These are phyloP conservation scores for Drosophila subquinaria DNA, from an alignment of 2,888 invertebrate genomes.

Conservation along the genomic window DNA sequence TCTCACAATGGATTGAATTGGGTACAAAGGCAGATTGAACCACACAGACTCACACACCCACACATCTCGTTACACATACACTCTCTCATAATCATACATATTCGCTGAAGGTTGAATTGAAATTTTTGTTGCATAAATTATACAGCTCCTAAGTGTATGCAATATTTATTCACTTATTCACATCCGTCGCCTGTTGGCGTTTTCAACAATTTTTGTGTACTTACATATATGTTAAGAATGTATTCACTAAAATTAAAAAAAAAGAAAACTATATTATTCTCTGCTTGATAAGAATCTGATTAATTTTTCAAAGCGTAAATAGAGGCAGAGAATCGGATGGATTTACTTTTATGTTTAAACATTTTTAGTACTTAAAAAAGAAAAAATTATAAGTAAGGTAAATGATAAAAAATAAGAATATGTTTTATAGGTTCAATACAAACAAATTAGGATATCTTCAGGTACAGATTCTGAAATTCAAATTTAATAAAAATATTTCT, in stretches of 20 bases:
- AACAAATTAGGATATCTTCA: not conserved
- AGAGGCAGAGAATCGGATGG: no score
- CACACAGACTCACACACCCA: slow-evolving; percentile 6
- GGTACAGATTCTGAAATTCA: no score
- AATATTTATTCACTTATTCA: slow-evolving; percentile 49
- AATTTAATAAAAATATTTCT: no score
- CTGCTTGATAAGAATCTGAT: not conserved
- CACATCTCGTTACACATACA: not conserved
- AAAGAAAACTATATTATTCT: not conserved
- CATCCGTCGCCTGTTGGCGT: not conserved
- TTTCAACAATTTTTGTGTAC: not conserved
- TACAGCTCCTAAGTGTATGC: slow-evolving; percentile 49
- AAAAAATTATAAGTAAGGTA: not conserved
- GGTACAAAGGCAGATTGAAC: slow-evolving; percentile 30
- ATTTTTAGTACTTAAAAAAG: no score
- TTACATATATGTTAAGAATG: not conserved
- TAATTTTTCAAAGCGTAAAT: not conserved
- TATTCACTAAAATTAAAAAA: not conserved
- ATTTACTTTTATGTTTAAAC: no score
- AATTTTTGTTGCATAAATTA: slow-evolving; percentile 63
- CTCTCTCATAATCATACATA: slow-evolving; percentile 19
- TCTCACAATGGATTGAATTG: slow-evolving; percentile 14
- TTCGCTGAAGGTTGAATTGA: slow-evolving; percentile 33
- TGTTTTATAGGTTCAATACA: not conserved
- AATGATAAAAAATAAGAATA: not conserved